Conservation (phyloP, 2,113 vertebrate genomes). For the Balaenoptera acutorostrata region DNA sequence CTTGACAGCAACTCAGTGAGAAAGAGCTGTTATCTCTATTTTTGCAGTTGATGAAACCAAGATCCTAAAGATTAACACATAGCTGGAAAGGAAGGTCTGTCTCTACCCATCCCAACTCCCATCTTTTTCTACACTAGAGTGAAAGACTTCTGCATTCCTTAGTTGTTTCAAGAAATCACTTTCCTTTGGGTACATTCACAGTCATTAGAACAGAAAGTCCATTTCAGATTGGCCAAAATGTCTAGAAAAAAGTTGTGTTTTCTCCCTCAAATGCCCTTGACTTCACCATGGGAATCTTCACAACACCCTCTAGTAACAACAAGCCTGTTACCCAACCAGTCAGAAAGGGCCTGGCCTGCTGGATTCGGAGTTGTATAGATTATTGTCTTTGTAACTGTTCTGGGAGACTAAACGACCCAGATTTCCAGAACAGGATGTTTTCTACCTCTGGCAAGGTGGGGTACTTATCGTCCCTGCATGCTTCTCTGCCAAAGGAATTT, state of each 20-base stretch:
- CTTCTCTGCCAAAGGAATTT: neutral
- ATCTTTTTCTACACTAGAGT: neutral
- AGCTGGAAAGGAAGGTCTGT: neutral
- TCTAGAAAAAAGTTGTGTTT: neutral
- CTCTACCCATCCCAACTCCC: neutral
- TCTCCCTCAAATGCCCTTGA: neutral
- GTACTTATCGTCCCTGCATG: neutral
- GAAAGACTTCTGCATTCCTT: neutral
- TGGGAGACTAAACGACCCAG: neutral
- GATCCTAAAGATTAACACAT: neutral
- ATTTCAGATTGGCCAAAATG: neutral
- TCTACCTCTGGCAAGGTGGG: neutral
- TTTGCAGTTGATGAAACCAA: neutral
- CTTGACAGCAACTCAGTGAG: neutral
- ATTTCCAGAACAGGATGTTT: neutral
- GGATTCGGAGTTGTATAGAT: fast-evolving
- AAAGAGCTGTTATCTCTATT: neutral
- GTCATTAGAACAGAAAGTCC: neutral
- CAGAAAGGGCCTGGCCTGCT: neutral
- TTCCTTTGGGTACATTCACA: neutral
- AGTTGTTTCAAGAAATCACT: neutral
- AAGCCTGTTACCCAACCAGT: neutral
- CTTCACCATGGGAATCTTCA: neutral
- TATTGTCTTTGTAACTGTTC: neutral
- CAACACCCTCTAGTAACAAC: neutral